A percentile compares a stretch with the other conserved stretches of the same genome.
Conservation (phyloP, 2,113 vertebrate species). For the Colossoma macropomum region DNA sequence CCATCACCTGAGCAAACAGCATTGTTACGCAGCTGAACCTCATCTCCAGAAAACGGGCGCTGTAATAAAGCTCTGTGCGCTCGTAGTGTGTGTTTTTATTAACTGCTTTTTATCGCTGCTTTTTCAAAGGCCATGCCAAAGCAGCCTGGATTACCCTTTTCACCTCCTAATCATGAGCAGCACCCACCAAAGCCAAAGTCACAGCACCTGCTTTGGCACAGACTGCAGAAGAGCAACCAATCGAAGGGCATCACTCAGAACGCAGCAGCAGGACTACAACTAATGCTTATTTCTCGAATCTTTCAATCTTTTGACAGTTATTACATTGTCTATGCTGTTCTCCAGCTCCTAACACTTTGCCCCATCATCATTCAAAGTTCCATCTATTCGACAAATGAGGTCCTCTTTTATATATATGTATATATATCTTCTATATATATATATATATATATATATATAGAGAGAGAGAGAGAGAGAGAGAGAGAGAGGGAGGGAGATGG, state of each 20-base stretch:
- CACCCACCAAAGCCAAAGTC: neutral
- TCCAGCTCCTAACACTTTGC: too few species aligned
- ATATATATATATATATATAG: too few species aligned
- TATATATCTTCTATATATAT: too few species aligned
- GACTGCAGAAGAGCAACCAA: neutral
- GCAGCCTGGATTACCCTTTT: conserved; percentile 16
- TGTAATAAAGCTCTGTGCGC: conserved; percentile 25
- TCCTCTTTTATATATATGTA: too few species aligned
- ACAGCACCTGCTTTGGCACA: neutral
- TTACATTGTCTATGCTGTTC: too few species aligned
- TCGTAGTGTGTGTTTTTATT: conserved; percentile 28
- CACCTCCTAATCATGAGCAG: neutral
- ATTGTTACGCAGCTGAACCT: conserved; percentile 38
- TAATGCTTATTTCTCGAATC: too few species aligned
- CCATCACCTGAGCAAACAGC: conserved; percentile 55
- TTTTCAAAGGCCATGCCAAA: conserved; percentile 29
- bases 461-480: too few species aligned
- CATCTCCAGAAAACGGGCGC: conserved; percentile 27
- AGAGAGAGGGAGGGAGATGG: too few species aligned
- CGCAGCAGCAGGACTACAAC: neutral
- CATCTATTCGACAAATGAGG: too few species aligned
- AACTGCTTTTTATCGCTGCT: conserved; percentile 40
- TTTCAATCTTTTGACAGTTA: too few species aligned
- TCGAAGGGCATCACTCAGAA: neutral
- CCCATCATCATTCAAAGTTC: too few species aligned